Evolutionary conservation across 1,140 invertebrate species (phyloP), one percentile per base, ranked within the genome.

Genomic region (Brachionus sp.): DNA sequence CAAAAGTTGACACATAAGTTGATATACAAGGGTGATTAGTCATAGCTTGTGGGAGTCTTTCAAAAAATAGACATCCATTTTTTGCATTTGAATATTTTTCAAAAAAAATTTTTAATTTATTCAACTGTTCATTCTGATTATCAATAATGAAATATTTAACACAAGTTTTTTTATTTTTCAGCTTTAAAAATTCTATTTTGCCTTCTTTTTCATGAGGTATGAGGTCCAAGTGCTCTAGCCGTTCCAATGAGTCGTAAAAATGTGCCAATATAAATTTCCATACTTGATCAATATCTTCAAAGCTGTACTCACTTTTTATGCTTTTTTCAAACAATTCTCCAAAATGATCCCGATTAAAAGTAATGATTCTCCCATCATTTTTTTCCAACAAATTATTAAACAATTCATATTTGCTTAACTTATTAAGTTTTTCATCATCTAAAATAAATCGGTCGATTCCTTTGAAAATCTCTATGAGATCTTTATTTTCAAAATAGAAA

Each of bases 401-500:
- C 4, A 75, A 25, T 35, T 70, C 3, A 46, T 16, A 46, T 75
- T 75, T 75, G 44, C 70, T 75, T 10, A 19, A 10, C 13, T 44
- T 29, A 25, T 75, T 50, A 46, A 75, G 23, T 46, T 75, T 75
- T 12, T 29, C 10, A 37, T 77, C 66, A 44, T 83, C 84, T 37
- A 73, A 37, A 46, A 85, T 39, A 13, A 84, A 19, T 13, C 39
- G 46, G 73, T 80, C 25, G 7, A 39, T 46, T 75, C 37, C 25
- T 50, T 82, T 73, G 13, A 85, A 80, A 7, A 85, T 16, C 19
- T 78, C 23, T 44, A 35, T 37, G 12, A 68, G 25, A 12, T 84
- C 84, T 25, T 66, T 33, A 16, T 42, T 75, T 39, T 42, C 13
- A 13, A 84, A 62, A 70, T 78, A 84, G 12, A 78, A 82, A 35